Conservation (phyloP, 2,797 vertebrate genomes). For the Cuculus canorus region DNA sequence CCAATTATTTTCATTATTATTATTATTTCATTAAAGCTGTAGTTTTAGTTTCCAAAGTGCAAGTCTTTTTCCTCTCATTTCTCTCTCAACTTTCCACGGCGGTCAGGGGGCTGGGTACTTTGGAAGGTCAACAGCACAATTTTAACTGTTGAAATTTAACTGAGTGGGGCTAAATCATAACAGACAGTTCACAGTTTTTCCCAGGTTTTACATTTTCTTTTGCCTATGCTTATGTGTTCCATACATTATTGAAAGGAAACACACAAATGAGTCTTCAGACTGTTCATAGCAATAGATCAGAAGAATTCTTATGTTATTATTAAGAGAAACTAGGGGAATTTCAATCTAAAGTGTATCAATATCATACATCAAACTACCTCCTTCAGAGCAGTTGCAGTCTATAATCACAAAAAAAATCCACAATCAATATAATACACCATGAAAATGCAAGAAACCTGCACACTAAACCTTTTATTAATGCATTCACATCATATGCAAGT, state of each 20-base stretch:
- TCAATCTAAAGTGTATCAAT: not conserved
- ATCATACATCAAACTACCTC: not conserved
- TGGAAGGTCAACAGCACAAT: no score
- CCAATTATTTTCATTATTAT: no score
- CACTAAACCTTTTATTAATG: not conserved
- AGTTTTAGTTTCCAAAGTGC: no score
- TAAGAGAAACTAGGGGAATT: not conserved
- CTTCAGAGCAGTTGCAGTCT: constrained; percentile 11
- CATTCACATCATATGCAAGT: not conserved
- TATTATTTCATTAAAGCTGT: no score
- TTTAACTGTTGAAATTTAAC: no score
- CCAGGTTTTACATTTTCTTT: not conserved
- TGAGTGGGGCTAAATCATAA: no score
- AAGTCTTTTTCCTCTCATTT: no score
- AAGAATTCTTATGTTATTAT: not conserved
- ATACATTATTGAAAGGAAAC: not conserved
- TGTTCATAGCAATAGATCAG: not conserved
- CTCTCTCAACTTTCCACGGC: no score
- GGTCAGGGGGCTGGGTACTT: no score
- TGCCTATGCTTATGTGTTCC: not conserved
- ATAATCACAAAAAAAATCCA: constrained; percentile 20
- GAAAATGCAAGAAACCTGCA: not conserved
- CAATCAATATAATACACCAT: not conserved
- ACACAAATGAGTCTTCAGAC: not conserved
- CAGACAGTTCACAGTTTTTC: not conserved